These are phyloP conservation scores for Monopis laevigella DNA, from an alignment of 2,888 invertebrate species.

Conservation along the genomic window DNA sequence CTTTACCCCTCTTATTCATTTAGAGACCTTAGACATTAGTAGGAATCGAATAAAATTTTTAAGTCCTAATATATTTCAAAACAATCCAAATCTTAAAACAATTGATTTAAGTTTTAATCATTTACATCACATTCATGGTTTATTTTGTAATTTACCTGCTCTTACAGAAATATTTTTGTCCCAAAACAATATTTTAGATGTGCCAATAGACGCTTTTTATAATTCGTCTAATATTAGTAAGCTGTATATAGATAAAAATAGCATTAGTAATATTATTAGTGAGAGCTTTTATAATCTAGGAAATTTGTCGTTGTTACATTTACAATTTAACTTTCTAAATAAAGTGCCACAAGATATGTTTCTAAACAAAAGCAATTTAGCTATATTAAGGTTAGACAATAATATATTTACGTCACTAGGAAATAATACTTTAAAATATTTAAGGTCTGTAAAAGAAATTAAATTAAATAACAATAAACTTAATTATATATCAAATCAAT, in stretches of 20 bases:
- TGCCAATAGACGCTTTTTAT: conserved; percentile 83
- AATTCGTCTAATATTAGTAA: conserved; percentile 81
- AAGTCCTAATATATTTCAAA: conserved; percentile 79
- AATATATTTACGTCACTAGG: conserved; percentile 83
- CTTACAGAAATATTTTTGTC: conserved; percentile 83
- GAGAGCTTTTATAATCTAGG: conserved; percentile 80
- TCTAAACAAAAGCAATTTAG: conserved; percentile 77
- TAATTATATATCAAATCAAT: conserved; percentile 74
- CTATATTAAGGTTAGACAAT: conserved; percentile 84
- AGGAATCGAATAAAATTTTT: conserved; percentile 87
- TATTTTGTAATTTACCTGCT: conserved; percentile 83
- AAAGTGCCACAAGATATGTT: conserved; percentile 82
- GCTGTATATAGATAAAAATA: conserved; percentile 87
- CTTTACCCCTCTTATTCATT: conserved; percentile 76
- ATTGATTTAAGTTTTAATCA: conserved; percentile 91
- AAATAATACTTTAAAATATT: conserved; percentile 79
- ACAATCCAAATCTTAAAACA: conserved; percentile 78
- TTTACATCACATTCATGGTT: conserved; percentile 84
- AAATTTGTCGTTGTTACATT: conserved; percentile 81
- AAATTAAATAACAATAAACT: conserved; percentile 86
- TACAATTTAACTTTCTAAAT: conserved; percentile 87
- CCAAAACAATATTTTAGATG: conserved; percentile 89
- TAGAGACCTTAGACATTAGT: conserved; percentile 87
- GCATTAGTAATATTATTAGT: conserved; percentile 82
- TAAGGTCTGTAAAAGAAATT: conserved; percentile 78